Evolutionary conservation across 2,797 vertebrate genomes (phyloP), one percentile per base, ranked within the genome.

Genomic region (Squalus acanthias): DNA sequence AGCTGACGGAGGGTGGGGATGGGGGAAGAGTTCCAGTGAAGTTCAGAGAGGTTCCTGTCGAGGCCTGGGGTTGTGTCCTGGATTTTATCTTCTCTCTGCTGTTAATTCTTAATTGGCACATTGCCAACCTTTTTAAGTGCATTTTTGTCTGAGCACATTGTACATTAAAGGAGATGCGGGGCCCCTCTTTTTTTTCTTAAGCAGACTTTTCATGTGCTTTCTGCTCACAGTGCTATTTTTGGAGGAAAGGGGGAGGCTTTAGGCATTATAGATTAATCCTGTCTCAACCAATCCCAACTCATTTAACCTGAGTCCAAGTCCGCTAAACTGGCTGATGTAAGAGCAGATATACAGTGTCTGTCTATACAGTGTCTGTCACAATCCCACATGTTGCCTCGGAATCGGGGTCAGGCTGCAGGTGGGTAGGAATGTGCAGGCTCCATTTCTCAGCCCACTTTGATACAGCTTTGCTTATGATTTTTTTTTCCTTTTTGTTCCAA

Each of bases 31-130:
- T 85, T 50, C 8, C 82, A 85, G 46, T 63, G 91, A 93, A 39
- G 15, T 93, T 93, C 63, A 46, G 63, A 39, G 60, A 24, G n/a
- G 63, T 46, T 67, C 20, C 39, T 65, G 60, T 39, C 33, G 17
- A 20, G 17, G 63, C 63, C 33, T 65, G 7, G 20, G n/a, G 22
- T 69, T 67, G n/a, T 67, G n/a, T 46, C 63, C 91, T 69, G 65
- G 91, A 69, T 93, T 65, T 1, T 65, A n/a, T 93, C 33, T 92
- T 22, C 7, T 92, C 33, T 39, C 39, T 46, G 39, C 65, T n/a
- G 63, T 69, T 93, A 93, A 46, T 93, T 93, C 65, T 93, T 92
- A 92, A 6, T 92, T 93, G 91, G 91, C 74, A 67, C 82, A 24
- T 50, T n/a, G 50, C 33, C 74, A 67, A 63, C 10, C 33, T 50